Base-by-base conservation (phyloP, 1,140 invertebrate genomes). In the Dolichoris vasculosae region DNA sequence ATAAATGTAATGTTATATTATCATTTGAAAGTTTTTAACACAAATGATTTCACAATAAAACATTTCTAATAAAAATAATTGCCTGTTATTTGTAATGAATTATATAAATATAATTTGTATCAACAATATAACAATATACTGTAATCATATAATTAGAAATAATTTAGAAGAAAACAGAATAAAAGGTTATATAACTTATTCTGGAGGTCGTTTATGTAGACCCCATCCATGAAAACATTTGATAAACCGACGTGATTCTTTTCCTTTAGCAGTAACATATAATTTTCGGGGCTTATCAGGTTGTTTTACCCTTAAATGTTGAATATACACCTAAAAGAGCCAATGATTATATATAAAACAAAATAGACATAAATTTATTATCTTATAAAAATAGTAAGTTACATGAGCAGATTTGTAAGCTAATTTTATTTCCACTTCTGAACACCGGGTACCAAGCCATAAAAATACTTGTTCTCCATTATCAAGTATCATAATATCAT, bases 171-270 rank as follows among this genome's bases (percentile, higher is more conserved):
- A 46, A 32, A 38, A 67, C 32, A 78, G 38, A 35, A 46, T 69
- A 63, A 80, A 35, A 75, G 64, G 71, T 80, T 38, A 76, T 59
- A 59, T 73, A 82, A 73, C 38, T 94, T 95, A 96, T 89, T 96
- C 96, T 51, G 95, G 96, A 64, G 96, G 95, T 88, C 94, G 94
- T 92, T 96, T 97, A 89, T 97, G 96, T 76, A 93, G 92, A 85
- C 96, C 95, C 99, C 99, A 99, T 69, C 98, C 99, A 92, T 99
- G 99, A 95, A 99, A 99, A 93, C 99, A 99, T 93, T 99, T 99
- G 76, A 96, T 97, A 93, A 99, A 99, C 88, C 97, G 95, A 88
- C 95, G 95, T 23, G 98, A 98, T 93, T 99, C 99, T 90, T 99
- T 99, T 90, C 98, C 98, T 94, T 99, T 99, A 84, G 99, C 95